Evolutionary conservation across 1,140 invertebrate species (phyloP).

Genomic region (Maconellicoccus hirsutus): DNA sequence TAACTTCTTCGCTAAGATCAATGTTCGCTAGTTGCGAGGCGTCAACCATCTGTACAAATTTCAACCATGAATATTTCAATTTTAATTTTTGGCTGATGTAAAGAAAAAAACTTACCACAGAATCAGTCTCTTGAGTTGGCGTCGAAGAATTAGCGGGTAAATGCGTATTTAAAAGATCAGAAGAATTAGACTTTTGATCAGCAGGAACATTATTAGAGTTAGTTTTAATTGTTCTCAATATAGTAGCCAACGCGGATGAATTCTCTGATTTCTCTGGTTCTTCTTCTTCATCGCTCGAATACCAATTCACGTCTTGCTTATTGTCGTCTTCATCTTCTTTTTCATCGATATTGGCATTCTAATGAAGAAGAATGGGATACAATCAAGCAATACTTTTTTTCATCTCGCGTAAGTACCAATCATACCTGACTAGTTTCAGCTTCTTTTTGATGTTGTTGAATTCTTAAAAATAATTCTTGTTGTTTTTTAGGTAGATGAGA

Average conservation of each 20-base stretch:
- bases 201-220: background rate
- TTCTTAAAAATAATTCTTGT: slow-evolving; percentile 51
- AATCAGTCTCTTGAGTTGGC: background rate
- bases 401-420: no score
- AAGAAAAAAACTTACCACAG: background rate
- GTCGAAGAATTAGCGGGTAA: background rate
- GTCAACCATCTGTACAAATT: background rate
- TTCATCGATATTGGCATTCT: slow-evolving; percentile 39
- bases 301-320: slow-evolving; percentile 52
- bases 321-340: slow-evolving; percentile 37
- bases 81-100: no score
- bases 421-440: slow-evolving; percentile 32
- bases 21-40: background rate
- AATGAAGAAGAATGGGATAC: slow-evolving; percentile 34
- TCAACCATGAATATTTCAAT: background rate
- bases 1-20: slow-evolving; percentile 2
- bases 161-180: background rate
- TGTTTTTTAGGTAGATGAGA: slow-evolving; percentile 51
- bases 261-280: background rate
- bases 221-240: slow-evolving; percentile 14
- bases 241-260: slow-evolving; percentile 13
- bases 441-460: slow-evolving; percentile 52
- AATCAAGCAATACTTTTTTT: no score
- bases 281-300: slow-evolving; percentile 58
- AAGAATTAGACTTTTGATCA: background rate